Evolutionary conservation across 2,888 invertebrate genomes (phyloP), one percentile per base, ranked within the genome.

Genomic region (Macrosoma leucophasiata): DNA sequence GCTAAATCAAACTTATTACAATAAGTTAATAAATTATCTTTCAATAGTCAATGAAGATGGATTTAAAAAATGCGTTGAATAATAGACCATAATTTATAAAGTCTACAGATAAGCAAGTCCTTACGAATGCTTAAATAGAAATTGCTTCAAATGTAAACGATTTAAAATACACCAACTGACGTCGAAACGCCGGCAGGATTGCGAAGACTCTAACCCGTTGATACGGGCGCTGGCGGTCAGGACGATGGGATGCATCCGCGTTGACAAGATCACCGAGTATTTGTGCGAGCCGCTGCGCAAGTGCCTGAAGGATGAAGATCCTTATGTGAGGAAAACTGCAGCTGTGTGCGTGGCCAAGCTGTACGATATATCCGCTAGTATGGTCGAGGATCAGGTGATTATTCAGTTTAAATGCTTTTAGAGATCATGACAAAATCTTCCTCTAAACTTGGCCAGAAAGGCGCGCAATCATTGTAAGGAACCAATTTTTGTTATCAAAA

Each of bases 181-280:
- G 33, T 41, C 39, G 62, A 57, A 55, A 53, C 60, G 29, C 48
- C 61, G 58, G 38, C 79, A 97, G 96, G 99, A 99, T 84, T 99
- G 99, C 84, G 98, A 99, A 86, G 99, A 99, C 79, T 96, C 98
- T 7, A 99, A 99, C 86, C 99, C 99, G 15, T 85, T 99, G 67
- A 99, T 99, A 66, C 90, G 99, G 50, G 99, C 99, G 2, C 82
- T 99, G 62, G 99, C 99, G 18, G 99, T 99, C 15, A 88, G 99
- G 38, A 99, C 99, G 10, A 99, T 99, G 99, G 99, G 99, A 32
- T 99, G 99, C 73, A 99, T 99, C 65, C 90, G 99, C 8, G 99
- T 99, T 33, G 99, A 99, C 84, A 99, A 99, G 86, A 99, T 99
- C 60, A 99, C 99, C 0, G 99, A 99, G 84, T 99, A 99, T 77